These are phyloP conservation scores for Andrena fulva DNA, from an alignment of 2,888 invertebrate species.

Conservation along the genomic window DNA sequence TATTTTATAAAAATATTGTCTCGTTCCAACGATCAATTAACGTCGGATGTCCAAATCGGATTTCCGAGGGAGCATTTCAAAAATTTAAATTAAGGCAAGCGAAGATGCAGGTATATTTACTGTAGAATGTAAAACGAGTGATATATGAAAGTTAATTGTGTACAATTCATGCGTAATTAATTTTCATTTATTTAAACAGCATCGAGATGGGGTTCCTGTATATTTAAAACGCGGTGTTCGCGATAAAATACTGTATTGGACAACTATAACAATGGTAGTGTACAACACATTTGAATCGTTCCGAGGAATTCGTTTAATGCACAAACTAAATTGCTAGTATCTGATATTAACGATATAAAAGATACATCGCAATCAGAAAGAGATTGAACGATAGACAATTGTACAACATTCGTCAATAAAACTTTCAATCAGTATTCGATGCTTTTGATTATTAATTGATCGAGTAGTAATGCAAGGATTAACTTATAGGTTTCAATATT, in stretches of 20 bases:
- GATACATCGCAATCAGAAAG: conserved; percentile 2
- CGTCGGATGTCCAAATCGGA: conserved; percentile 3
- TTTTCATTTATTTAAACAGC: conserved; percentile 39
- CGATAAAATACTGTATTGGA: conserved; percentile 46
- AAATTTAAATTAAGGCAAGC: conserved; percentile 75
- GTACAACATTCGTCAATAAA: conserved; percentile 16
- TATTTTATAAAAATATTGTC: conserved; percentile 14
- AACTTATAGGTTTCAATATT: conserved; percentile 42
- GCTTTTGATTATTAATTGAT: conserved; percentile 21
- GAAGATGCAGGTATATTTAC: conserved; percentile 73
- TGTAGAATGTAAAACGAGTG: conserved; percentile 20
- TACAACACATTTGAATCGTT: neutral
- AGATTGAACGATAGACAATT: conserved; percentile 12
- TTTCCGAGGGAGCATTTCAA: conserved; percentile 39
- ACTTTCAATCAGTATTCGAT: neutral
- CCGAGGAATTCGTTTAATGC: neutral
- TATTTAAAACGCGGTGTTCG: conserved; percentile 55
- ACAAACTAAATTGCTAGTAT: neutral
- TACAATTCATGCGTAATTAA: neutral
- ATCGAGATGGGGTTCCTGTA: conserved; percentile 44
- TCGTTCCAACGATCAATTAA: conserved; percentile 29
- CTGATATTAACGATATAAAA: neutral
- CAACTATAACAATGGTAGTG: neutral
- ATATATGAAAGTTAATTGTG: neutral
- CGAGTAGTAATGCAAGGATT: conserved; percentile 16